A percentile compares a stretch with the other conserved stretches of the same genome.
phyloP scores from a whole-genome alignment of 2,888 invertebrate species.

The Hemicrepidius hirtus region DNA sequence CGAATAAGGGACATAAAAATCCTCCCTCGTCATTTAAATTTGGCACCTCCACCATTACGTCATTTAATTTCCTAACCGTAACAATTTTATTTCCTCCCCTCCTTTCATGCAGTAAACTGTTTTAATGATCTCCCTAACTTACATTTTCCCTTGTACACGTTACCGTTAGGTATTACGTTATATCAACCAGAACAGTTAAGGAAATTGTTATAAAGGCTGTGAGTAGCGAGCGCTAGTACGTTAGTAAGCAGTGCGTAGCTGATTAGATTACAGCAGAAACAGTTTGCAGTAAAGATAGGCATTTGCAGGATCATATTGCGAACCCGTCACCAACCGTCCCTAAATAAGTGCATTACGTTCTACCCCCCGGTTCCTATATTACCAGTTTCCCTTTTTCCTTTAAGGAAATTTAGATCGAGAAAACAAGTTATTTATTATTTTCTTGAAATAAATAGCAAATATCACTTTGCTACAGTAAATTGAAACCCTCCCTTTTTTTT shows the following conservation, averaged over 20 bases:
- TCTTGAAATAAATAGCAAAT: not conserved
- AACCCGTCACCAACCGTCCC: conserved; percentile 16
- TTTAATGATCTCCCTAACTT: too few relatives aligned
- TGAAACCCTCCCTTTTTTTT: too few relatives aligned
- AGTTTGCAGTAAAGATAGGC: conserved; percentile 22
- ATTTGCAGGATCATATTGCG: conserved; percentile 13
- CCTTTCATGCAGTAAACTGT: too few relatives aligned
- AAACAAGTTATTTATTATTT: conserved; percentile 9
- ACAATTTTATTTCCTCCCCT: too few relatives aligned
- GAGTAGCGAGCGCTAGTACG: not conserved
- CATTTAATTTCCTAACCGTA: too few relatives aligned
- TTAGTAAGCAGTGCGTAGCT: conserved; percentile 19
- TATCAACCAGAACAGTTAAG: conserved; percentile 10
- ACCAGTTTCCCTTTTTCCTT: not conserved
- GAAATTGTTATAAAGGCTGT: conserved; percentile 19
- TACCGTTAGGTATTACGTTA: not conserved
- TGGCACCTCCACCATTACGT: too few relatives aligned
- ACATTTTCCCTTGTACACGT: not conserved
- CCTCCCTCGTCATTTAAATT: too few relatives aligned
- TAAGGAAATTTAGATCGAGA: conserved; percentile 4
- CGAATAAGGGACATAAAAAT: too few relatives aligned
- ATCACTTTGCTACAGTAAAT: not conserved
- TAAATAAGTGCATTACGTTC: conserved; percentile 21
- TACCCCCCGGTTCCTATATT: conserved; percentile 4
- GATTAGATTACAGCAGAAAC: conserved; percentile 21